Percentiles rank a stretch among this genome's conserved stretches.
Conservation (phyloP, 1,140 invertebrate species). For the Glomeris maerens region DNA sequence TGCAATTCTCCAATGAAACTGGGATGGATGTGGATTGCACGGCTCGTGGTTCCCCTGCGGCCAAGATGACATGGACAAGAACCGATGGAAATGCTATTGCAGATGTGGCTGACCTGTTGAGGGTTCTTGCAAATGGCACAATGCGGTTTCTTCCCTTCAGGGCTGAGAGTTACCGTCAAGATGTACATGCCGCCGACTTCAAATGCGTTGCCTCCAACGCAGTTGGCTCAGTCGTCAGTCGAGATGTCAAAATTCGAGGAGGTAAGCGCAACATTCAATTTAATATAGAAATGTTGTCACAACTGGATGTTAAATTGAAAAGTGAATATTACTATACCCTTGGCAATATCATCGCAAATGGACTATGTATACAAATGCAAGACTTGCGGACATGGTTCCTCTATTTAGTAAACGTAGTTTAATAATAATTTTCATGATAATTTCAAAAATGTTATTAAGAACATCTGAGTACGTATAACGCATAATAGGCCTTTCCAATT, state of each 20-base stretch:
- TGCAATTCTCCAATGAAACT: background rate
- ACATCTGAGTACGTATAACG: no score
- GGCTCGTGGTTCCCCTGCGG: background rate
- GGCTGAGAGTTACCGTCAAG: constrained; percentile 2
- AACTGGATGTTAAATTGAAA: no score
- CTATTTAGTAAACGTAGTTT: no score
- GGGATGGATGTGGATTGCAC: background rate
- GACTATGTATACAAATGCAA: no score
- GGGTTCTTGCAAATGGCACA: background rate
- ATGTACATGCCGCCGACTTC: background rate
- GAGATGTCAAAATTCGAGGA: background rate
- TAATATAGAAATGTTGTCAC: no score
- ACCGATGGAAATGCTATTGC: background rate
- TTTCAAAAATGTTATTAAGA: no score
- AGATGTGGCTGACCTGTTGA: background rate
- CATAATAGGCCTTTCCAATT: no score
- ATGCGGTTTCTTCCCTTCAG: background rate
- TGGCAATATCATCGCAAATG: no score
- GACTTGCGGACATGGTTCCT: no score
- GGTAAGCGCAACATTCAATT: no score
- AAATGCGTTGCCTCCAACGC: background rate
- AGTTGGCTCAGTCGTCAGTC: background rate
- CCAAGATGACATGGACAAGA: background rate
- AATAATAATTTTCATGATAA: no score
- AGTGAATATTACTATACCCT: no score